Percentiles rank a stretch among this genome's conserved stretches.
These are phyloP conservation scores for Tetramorium bicarinatum DNA, from an alignment of 2,888 invertebrate genomes.

Conservation along the genomic window DNA sequence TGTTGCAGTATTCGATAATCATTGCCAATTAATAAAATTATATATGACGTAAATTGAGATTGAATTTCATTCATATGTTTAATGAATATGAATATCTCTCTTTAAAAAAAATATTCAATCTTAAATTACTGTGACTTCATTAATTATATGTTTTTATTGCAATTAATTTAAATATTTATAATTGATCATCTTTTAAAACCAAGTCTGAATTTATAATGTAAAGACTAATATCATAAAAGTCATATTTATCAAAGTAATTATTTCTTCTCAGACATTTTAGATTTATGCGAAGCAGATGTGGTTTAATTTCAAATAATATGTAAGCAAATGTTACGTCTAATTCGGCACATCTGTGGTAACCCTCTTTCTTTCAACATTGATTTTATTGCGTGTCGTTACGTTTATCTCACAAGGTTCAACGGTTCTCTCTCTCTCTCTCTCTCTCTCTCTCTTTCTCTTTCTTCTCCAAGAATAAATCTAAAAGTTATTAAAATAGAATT, in stretches of 20 bases:
- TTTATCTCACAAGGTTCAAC: neutral
- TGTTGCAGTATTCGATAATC: neutral
- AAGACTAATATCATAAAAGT: neutral
- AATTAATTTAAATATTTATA: conserved; percentile 11
- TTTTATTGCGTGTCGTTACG: neutral
- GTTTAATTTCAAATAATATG: conserved; percentile 9
- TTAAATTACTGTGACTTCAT: neutral
- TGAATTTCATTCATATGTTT: neutral
- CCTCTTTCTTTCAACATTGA: conserved; percentile 1
- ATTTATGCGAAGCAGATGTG: neutral
- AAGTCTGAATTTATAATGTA: neutral
- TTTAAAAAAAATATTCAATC: neutral
- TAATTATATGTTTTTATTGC: neutral
- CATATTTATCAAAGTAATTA: neutral
- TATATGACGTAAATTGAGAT: neutral
- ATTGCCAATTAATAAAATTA: conserved; percentile 2
- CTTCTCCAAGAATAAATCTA: neutral
- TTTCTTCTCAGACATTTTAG: neutral
- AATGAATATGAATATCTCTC: too few relatives aligned
- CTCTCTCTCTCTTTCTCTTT: too few relatives aligned
- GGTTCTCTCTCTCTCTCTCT: too few relatives aligned
- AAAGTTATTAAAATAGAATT: conserved; percentile 14
- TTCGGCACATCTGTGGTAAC: conserved; percentile 18
- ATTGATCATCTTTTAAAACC: neutral
- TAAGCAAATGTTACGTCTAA: neutral